Evolutionary conservation across 2,797 vertebrate genomes (phyloP).

Genomic region (Arnoldichthys spilopterus): DNA sequence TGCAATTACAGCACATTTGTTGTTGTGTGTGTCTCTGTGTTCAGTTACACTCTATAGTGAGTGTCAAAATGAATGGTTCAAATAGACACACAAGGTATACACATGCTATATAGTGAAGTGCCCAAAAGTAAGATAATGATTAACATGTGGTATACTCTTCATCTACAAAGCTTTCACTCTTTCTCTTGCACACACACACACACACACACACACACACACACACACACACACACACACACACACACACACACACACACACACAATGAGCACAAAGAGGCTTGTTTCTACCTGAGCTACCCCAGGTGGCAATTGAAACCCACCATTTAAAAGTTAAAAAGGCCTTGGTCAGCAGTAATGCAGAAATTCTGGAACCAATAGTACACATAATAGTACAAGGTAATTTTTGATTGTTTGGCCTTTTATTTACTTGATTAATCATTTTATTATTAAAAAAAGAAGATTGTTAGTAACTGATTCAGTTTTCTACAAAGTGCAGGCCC

Average conservation of each 20-base stretch:
- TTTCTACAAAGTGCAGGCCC: conserved; percentile 53
- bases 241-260: conserved; percentile 42
- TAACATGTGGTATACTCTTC: not conserved
- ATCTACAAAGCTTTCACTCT: conserved; percentile 1
- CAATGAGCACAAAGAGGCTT: conserved; percentile 53
- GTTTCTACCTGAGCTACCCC: conserved; percentile 63
- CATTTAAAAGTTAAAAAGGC: conserved; percentile 59
- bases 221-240: conserved; percentile 45
- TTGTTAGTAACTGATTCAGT: conserved; percentile 29
- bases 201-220: conserved; percentile 30
- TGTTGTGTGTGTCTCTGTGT: conserved; percentile 1
- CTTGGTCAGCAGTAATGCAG: conserved; percentile 52
- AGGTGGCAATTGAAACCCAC: conserved; percentile 65
- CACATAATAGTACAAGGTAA: not conserved
- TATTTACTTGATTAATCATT: too few relatives aligned
- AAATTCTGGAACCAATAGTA: conserved; percentile 57
- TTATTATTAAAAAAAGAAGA: too few relatives aligned
- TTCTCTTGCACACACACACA: conserved; percentile 36
- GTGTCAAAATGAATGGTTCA: not conserved
- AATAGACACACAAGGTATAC: too few relatives aligned
- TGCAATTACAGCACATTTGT: not conserved
- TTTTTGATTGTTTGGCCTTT: too few relatives aligned
- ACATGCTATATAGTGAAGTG: not conserved
- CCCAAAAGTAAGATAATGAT: not conserved
- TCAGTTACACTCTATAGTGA: not conserved